A percentile compares a stretch with the other conserved stretches of the same genome.
These are phyloP conservation scores for Pagetopsis macropterus DNA, from an alignment of 2,797 vertebrate species.

Conservation along the genomic window DNA sequence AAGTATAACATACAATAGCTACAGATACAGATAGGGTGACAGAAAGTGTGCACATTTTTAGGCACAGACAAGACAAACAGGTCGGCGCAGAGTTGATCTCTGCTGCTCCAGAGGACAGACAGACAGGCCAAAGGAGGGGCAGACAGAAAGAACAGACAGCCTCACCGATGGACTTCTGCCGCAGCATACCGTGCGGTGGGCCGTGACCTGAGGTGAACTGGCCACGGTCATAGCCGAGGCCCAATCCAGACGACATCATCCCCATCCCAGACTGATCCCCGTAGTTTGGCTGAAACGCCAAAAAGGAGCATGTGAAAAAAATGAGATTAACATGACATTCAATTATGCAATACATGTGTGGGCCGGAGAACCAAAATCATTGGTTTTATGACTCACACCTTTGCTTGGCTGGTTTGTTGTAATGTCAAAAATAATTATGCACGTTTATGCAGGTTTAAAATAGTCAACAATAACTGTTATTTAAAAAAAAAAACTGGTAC, in stretches of 20 bases:
- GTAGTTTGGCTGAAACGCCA: conserved; percentile 82
- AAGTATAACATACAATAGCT: conserved; percentile 19
- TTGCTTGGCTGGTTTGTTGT: neutral
- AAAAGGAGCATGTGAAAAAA: conserved; percentile 13
- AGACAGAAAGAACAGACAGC: conserved; percentile 75
- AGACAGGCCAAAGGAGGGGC: conserved; percentile 68
- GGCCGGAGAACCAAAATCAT: neutral
- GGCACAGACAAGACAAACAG: conserved; percentile 66
- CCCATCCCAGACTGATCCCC: conserved; percentile 86
- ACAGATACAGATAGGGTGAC: conserved; percentile 16
- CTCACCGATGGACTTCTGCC: conserved; percentile 96
- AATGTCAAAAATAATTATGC: too few species aligned
- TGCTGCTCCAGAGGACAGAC: conserved; percentile 71
- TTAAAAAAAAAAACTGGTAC: neutral
- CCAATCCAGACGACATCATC: conserved; percentile 81
- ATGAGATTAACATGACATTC: neutral
- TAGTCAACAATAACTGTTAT: neutral
- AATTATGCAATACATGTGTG: neutral
- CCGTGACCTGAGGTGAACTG: conserved; percentile 87
- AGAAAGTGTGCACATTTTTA: conserved; percentile 34
- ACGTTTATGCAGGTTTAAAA: neutral
- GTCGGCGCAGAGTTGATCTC: conserved; percentile 58
- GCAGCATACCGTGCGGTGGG: conserved; percentile 89
- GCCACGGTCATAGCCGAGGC: conserved; percentile 88
- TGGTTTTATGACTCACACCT: neutral